Evolutionary conservation across 2,888 invertebrate species (phyloP), one percentile per base, ranked within the genome.

Genomic region (Aphodius sticticus): DNA sequence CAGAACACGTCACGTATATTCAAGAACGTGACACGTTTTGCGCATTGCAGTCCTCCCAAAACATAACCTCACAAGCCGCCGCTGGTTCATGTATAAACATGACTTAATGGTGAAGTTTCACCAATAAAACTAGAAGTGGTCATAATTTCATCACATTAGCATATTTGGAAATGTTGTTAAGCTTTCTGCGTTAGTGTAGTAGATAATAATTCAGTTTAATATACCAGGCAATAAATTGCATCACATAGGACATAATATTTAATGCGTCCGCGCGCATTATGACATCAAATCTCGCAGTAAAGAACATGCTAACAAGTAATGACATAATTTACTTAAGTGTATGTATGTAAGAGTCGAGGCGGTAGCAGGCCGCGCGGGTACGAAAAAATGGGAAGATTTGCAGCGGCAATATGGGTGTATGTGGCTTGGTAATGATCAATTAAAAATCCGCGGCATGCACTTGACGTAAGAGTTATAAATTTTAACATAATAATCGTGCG

Each of bases 401-500:
- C 53, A 5, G 53, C 53, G 12, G 53, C 53, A 53, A 53, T 53
- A 53, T 5, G 53, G 53, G 53, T 36, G 38, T 38, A 36, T 36
- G 69, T 77, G 37, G 53, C 77, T 80, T 72, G 81, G 82, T 82
- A 82, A 78, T 77, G 79, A 82, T 81, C 81, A 83, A 83, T 83
- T 83, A 83, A 82, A 82, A 82, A 72, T 77, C 53, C 81, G 69
- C 81, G 79, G 80, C 81, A 81, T 82, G 82, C 77, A 77, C 78
- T 82, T 81, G 78, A 82, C 80, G 80, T 70, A 69, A 76, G 82
- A 82, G 82, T 83, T 83, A 83, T 83, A 83, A 83, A 83, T 83
- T 82, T 82, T 79, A 82, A 83, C 82, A 82, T 82, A 82, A 81
- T 83, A 83, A 83, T 83, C 82, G 83, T 82, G 83, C 83, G 78